Base-by-base conservation (phyloP, 2,888 invertebrate genomes). In the Phlogophora meticulosa region DNA sequence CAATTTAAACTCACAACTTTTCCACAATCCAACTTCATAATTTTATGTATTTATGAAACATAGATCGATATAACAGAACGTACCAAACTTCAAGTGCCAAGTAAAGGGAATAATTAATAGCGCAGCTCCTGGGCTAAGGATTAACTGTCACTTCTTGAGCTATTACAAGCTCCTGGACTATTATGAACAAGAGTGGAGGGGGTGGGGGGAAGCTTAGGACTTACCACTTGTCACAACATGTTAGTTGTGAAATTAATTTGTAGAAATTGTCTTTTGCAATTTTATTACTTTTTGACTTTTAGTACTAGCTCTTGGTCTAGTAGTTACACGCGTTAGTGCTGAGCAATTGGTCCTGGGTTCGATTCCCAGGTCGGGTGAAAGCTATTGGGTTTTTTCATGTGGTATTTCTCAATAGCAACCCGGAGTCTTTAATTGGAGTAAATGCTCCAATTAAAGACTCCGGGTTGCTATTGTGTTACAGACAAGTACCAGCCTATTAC, bases 101-200 rank as follows among this genome's bases (percentile, higher is more conserved):
- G 10, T 32, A 77, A 74, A 78, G 71, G 20, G 75, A 78, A 75
- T 78, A 64, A 75, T 73, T 77, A 46, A 77, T 74, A 51, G 32
- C 36, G 2, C 20, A 46, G 55, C 65, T 76, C 64, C 55, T 75
- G 46, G 64, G 56, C 60, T 49, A 63, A 5, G 48, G 57, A 78
- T 78, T 78, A 78, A 65, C 42, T 75, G 75, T 78, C 71, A 68
- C 56, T 43, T 40, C 28, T 63, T 28, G 59, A 65, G 61, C 46
- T 75, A 46, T 20, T 34, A 28, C 52, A 49, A 65, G 58, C 78
- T 75, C 58, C 42, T 59, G 51, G 49, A 59, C 63, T 70, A 49
- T 63, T 57, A 53, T 61, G 51, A 63, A 60, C 38, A 24, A 42
- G 20, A 43, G 32, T 42, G 36, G 13, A 22, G 17, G 38, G 43